Evolutionary conservation across 2,888 invertebrate genomes (phyloP), one percentile per base, ranked within the genome.

Genomic region (Tiliacea aurago): DNA sequence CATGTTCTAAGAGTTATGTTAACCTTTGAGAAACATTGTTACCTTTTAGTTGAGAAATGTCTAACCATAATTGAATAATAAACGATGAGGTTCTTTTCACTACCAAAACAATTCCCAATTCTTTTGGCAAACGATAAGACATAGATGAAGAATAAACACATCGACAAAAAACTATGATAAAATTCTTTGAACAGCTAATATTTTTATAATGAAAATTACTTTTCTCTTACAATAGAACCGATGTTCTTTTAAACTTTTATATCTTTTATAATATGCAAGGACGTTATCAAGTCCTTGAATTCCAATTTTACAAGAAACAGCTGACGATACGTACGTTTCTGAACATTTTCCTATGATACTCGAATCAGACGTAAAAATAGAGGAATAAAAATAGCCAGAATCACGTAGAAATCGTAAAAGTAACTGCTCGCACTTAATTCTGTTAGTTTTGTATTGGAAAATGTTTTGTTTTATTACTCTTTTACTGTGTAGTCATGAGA

Each of bases 341-440:
- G 13, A 59, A n/a, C 15, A 67, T 53, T 59, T 64, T 51, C 45
- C 10, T 53, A 43, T 55, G 10, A 76, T 70, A 68, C 11, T 62
- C 15, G 61, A 78, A 61, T 49, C 33, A 61, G 47, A 78, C 6
- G 33, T 70, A 82, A 84, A 84, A 81, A 81, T 73, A 62, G 41
- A 4, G n/a, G 62, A 72, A 76, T 74, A 76, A 84, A 84, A 81
- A 84, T 75, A 77, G 4, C 51, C 49, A 51, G 55, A 61, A 56
- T 62, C 65, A 80, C 61, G 66, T 47, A 33, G 18, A 33, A 45
- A 41, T 80, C 65, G 75, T 78, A 80, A 80, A 73, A 51, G 66
- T 41, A 43, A 62, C 45, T 41, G 23, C 53, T 63, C 18, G 67
- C n/a, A 61, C 73, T 61, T 79, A 55, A 64, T 64, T 55, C 43